phyloP scores from a whole-genome alignment of 2,888 invertebrate genomes.

The Erynnis tages region DNA sequence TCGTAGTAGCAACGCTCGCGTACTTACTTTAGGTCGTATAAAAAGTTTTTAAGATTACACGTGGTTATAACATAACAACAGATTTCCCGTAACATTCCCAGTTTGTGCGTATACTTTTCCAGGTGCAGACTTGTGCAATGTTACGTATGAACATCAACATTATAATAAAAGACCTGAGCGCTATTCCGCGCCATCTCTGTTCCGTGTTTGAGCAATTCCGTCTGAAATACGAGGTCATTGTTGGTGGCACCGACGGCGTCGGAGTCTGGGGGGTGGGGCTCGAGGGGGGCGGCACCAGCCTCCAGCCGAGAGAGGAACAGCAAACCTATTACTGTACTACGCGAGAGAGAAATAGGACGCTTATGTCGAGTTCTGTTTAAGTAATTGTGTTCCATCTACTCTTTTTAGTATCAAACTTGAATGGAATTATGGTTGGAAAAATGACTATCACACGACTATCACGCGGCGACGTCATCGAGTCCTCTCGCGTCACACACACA shows the following conservation, averaged over 20 bases:
- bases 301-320: slow-evolving; percentile 47
- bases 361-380: slow-evolving; percentile 72
- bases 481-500: slow-evolving; percentile 2
- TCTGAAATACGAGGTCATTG: slow-evolving; percentile 81
- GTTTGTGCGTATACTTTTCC: slow-evolving; percentile 7
- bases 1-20: too few relatives aligned
- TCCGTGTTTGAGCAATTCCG: slow-evolving; percentile 78
- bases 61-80: slow-evolving; percentile 3
- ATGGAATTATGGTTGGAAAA: slow-evolving; percentile 42
- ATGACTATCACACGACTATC: background rate
- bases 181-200: slow-evolving; percentile 73
- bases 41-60: background rate
- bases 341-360: slow-evolving; percentile 76
- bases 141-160: slow-evolving; percentile 28
- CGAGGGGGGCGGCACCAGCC: slow-evolving; percentile 47
- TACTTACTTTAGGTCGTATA: background rate
- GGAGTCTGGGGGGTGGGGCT: slow-evolving; percentile 56
- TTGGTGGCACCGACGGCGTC: slow-evolving; percentile 75
- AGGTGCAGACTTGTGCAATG: slow-evolving; percentile 17
- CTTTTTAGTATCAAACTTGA: slow-evolving; percentile 56
- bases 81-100: slow-evolving; percentile 6
- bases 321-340: slow-evolving; percentile 74
- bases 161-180: slow-evolving; percentile 38
- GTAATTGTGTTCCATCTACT: slow-evolving; percentile 76
- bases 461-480: slow-evolving; percentile 4